Percentiles rank a stretch among this genome's conserved stretches.
Evolutionary conservation across 2,888 invertebrate genomes (phyloP).

Genomic region (Drosophila cognata): DNA sequence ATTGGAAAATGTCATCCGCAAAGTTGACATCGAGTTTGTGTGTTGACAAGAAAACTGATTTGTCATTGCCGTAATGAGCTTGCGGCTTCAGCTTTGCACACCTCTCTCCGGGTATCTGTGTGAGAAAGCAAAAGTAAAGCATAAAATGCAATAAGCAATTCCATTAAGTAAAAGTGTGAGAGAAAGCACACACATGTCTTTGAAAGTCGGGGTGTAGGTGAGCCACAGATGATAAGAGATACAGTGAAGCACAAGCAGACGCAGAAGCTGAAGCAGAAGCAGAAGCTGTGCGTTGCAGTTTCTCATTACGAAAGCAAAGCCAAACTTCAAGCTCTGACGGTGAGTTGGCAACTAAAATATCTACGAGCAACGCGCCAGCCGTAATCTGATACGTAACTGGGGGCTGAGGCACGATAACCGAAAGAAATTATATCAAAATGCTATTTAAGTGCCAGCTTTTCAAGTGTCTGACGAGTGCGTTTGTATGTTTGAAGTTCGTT

Average conservation of each 20-base stretch:
- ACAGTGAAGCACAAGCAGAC: not conserved
- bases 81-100: constrained; percentile 48
- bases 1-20: constrained; percentile 75
- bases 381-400: constrained; percentile 44
- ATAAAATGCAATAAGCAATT: constrained; percentile 73
- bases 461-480: not conserved
- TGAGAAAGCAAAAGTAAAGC: constrained; percentile 75
- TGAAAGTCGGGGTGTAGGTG: not conserved
- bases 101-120: not conserved
- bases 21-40: constrained; percentile 68
- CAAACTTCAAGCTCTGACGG: constrained; percentile 47
- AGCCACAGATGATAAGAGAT: constrained; percentile 7
- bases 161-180: constrained; percentile 70
- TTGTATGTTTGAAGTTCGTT: not conserved
- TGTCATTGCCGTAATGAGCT: constrained; percentile 78
- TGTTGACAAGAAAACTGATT: constrained; percentile 80
- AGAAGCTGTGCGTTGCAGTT: constrained; percentile 53
- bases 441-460: constrained; percentile 25
- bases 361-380: constrained; percentile 35
- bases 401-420: constrained; percentile 27
- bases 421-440: constrained; percentile 35
- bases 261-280: not conserved
- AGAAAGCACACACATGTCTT: constrained; percentile 24
- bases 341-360: constrained; percentile 61
- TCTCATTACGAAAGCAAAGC: constrained; percentile 64